Base-by-base conservation (phyloP, 1,140 invertebrate species). In the Drosophila littoralis region DNA sequence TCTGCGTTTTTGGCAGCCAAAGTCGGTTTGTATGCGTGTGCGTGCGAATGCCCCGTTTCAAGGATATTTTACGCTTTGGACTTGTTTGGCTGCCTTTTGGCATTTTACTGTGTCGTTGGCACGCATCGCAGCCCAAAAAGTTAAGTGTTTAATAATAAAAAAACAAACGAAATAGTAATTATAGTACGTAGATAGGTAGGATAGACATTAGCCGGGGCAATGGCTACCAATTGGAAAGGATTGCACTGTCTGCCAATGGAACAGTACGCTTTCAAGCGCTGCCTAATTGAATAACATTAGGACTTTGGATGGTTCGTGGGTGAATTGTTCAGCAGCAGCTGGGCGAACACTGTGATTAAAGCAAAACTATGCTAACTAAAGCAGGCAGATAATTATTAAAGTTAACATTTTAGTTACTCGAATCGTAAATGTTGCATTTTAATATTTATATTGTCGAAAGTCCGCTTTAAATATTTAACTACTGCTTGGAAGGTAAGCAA, bases 91-190 rank as follows among this genome's bases (percentile, higher is more conserved):
- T 74, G 57, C 57, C 83, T 81, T 71, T 55, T 65, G 79, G 76
- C 71, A 75, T 81, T 86, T 86, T 79, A 70, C 76, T 82, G 76
- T 86, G 83, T 82, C 82, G 70, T 79, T 85, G 82, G 78, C 83
- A 86, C 78, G 83, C 81, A 85, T 51, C 48, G 73, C 22, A 70
- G 69, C 64, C 61, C 82, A 70, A 54, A 81, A 79, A 88, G 61
- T 77, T 77, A 80, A 88, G 88, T 79, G 76, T 65, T 88, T 88
- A 83, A 83, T 83, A 79, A 77, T 77, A 55, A 69, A 50, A 46
- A 77, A 75, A 80, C 60, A 40, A 57, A 46, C 10, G 5, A 17
- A 28, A 28, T 32, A 48, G 22, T 5, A 28, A 28, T 28, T 28
- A 4, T 4, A 32, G 28, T 51, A 9, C n/a, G n/a, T 33, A 70